A percentile compares a stretch with the other conserved stretches of the same genome.
phyloP scores from a whole-genome alignment of 2,113 vertebrate species.

The Plestiodon gilberti region DNA sequence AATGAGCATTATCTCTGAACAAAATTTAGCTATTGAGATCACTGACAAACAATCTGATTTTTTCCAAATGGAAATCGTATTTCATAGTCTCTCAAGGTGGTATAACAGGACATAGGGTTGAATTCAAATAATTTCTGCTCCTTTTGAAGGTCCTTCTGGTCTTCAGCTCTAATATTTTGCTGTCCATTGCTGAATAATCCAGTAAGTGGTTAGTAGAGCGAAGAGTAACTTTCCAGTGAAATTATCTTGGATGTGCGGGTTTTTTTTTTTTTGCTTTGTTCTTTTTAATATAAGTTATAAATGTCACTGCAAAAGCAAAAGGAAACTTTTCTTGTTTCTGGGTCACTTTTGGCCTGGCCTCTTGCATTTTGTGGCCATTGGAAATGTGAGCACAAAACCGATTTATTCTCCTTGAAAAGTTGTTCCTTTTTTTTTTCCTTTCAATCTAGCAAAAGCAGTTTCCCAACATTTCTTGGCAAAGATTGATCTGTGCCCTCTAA shows the following conservation, averaged over 20 bases:
- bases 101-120: neutral
- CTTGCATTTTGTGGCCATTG: constrained; percentile 5
- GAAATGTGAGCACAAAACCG: constrained; percentile 20
- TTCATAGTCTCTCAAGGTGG: neutral
- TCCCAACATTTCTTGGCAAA: constrained; percentile 42
- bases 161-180: constrained; percentile 30
- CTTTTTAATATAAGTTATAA: constrained; percentile 20
- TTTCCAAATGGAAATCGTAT: neutral
- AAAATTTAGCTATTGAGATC: neutral
- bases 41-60: neutral
- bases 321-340: constrained; percentile 27
- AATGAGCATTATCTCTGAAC: neutral
- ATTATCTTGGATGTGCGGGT: constrained; percentile 1
- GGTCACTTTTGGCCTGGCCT: constrained; percentile 21
- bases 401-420: constrained; percentile 42
- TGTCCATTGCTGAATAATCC: constrained; percentile 9
- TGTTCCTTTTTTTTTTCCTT: neutral
- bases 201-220: constrained; percentile 11
- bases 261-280: neutral
- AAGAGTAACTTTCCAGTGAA: constrained; percentile 17
- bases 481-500: constrained; percentile 43
- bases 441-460: constrained; percentile 32
- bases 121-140: neutral
- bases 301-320: constrained; percentile 28
- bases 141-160: neutral